Percentiles rank a stretch among this genome's conserved stretches.
Conservation (phyloP, 2,113 vertebrate genomes). For the Ciconia boyciana region DNA sequence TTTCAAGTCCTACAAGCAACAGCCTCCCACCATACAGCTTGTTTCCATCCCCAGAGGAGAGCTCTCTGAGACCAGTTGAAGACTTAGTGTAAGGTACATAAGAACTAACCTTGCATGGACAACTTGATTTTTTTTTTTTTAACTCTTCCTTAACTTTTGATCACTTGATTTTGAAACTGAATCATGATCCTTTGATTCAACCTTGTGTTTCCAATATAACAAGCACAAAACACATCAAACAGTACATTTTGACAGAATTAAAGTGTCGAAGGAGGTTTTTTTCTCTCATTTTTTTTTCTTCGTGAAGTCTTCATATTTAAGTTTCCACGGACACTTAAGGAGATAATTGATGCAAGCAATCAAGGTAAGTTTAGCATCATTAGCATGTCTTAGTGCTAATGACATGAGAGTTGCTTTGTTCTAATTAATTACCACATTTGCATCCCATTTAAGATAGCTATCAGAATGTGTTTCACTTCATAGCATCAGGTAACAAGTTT, state of each 20-base stretch:
- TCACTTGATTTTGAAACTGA: neutral
- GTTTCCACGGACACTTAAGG: neutral
- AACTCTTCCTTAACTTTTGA: neutral
- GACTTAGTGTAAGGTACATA: neutral
- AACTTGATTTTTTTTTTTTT: neutral
- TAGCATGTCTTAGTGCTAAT: neutral
- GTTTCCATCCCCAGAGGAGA: neutral
- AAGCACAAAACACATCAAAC: neutral
- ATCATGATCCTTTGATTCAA: neutral
- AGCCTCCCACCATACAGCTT: neutral
- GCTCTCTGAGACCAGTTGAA: neutral
- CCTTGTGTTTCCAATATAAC: neutral
- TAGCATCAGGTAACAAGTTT: neutral
- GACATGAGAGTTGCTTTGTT: neutral
- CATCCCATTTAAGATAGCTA: neutral
- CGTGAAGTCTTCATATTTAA: neutral
- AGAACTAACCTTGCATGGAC: neutral
- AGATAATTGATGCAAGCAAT: neutral
- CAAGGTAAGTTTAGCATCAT: neutral
- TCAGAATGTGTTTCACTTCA: neutral
- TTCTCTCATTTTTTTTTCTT: neutral
- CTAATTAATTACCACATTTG: neutral
- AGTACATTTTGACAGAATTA: neutral
- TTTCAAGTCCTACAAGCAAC: neutral
- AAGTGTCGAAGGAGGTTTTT: neutral